Conservation (phyloP, 2,113 vertebrate species). For the Kryptolebias marmoratus region DNA sequence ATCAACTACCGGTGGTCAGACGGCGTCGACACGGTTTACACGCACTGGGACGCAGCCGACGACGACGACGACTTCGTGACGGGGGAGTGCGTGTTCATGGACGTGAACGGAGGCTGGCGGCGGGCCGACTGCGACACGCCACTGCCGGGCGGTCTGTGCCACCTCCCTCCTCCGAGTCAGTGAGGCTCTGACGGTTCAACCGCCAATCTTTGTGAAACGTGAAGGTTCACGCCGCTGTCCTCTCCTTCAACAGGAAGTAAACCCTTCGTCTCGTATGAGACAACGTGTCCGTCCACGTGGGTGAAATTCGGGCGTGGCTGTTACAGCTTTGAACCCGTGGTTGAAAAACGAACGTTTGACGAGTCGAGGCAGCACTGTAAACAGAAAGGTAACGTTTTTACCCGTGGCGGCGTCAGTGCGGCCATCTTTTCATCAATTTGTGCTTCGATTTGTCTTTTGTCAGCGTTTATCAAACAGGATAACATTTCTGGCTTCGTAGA, state of each 20-base stretch:
- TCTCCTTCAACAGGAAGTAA: conserved; percentile 78
- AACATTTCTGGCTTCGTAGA: too few relatives aligned
- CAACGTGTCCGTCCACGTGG: conserved; percentile 87
- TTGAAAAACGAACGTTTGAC: conserved; percentile 83
- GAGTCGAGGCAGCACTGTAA: conserved; percentile 88
- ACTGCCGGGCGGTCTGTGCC: conserved; percentile 89
- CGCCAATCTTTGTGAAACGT: too few relatives aligned
- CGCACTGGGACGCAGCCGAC: conserved; percentile 83
- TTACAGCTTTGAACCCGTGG: conserved; percentile 90
- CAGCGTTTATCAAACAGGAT: too few relatives aligned
- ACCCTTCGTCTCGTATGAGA: conserved; percentile 70
- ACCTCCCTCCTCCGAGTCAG: conserved; percentile 77
- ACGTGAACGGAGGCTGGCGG: conserved; percentile 87
- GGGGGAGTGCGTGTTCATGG: conserved; percentile 89
- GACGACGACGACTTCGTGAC: conserved; percentile 77
- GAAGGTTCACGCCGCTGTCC: too few relatives aligned
- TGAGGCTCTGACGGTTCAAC: neutral
- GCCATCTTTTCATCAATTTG: neutral
- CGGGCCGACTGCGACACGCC: conserved; percentile 81
- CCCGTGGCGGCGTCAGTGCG: neutral
- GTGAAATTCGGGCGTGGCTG: conserved; percentile 89
- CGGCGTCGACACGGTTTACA: conserved; percentile 86
- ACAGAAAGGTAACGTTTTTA: conserved; percentile 82
- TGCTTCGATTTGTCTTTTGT: neutral
- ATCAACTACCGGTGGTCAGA: conserved; percentile 90